These are phyloP conservation scores for Pagetopsis macropterus DNA, from an alignment of 2,797 vertebrate genomes.

Conservation along the genomic window DNA sequence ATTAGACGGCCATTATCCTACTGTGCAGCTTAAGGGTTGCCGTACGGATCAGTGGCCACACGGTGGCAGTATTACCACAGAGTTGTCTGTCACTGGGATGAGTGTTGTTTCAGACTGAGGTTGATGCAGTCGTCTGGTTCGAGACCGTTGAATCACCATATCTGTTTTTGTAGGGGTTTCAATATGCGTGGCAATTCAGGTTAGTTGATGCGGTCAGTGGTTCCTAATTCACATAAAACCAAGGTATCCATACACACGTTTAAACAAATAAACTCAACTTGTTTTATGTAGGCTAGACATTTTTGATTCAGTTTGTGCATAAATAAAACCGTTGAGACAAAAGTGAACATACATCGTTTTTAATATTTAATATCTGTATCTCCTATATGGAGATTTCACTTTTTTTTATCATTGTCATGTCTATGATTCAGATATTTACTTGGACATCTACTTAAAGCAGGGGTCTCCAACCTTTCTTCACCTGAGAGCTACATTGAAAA, in stretches of 20 bases:
- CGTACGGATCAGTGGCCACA: slow-evolving; percentile 9
- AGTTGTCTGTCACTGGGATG: too few species aligned
- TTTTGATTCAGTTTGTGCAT: too few species aligned
- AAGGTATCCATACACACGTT: not conserved
- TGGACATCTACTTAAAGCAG: too few species aligned
- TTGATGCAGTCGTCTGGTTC: not conserved
- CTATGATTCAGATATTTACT: too few species aligned
- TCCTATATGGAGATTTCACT: too few species aligned
- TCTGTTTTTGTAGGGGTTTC: not conserved
- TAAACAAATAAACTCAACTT: not conserved
- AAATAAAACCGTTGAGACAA: too few species aligned
- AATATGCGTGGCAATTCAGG: not conserved
- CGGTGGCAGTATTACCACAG: slow-evolving; percentile 16
- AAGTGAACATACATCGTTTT: too few species aligned
- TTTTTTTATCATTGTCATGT: too few species aligned
- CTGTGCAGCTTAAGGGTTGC: not conserved
- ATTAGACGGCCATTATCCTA: not conserved
- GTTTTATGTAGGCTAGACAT: not conserved
- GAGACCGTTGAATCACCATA: not conserved
- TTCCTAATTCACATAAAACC: not conserved
- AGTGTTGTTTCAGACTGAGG: not conserved
- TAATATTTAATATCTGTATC: too few species aligned
- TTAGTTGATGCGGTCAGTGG: not conserved
- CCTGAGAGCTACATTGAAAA: too few species aligned
- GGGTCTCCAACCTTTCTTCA: too few species aligned